phyloP scores from a whole-genome alignment of 2,888 invertebrate species.

The Anorthoa munda region DNA sequence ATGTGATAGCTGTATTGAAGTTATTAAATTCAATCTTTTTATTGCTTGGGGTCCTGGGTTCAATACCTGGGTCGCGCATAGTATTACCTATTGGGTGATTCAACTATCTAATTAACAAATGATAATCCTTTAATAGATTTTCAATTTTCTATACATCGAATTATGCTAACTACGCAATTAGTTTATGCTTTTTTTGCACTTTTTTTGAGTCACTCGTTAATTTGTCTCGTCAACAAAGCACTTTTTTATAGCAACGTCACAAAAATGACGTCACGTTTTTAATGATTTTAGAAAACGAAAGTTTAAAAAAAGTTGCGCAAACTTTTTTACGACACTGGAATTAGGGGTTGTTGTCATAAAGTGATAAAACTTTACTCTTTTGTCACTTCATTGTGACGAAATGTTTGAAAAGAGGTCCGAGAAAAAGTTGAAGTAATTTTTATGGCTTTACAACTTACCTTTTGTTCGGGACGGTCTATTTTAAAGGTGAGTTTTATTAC shows the following conservation, averaged over 20 bases:
- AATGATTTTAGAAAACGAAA: conserved; percentile 70
- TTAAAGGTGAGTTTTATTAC: conserved; percentile 28
- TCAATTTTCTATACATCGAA: background rate
- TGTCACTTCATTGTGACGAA: conserved; percentile 49
- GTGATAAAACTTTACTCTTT: conserved; percentile 61
- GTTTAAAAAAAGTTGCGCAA: conserved; percentile 61
- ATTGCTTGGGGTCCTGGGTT: too few species aligned
- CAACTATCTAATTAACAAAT: conserved; percentile 3
- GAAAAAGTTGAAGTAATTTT: conserved; percentile 34
- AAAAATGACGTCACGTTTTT: conserved; percentile 45
- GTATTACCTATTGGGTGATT: too few species aligned
- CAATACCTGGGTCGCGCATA: too few species aligned
- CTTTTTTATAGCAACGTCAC: conserved; percentile 39
- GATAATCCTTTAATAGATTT: conserved; percentile 6
- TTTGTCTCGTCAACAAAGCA: conserved; percentile 20
- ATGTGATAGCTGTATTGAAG: background rate
- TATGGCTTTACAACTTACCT: conserved; percentile 22
- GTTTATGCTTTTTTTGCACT: conserved; percentile 1
- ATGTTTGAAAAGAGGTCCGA: conserved; percentile 38
- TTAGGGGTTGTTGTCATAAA: conserved; percentile 66
- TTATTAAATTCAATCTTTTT: background rate
- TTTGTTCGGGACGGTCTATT: conserved; percentile 31
- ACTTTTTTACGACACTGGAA: conserved; percentile 66
- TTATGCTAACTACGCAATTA: conserved; percentile 21
- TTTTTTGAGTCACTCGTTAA: background rate